Evolutionary conservation across 2,113 vertebrate species (phyloP).

Genomic region (Sebastes schlegelii): DNA sequence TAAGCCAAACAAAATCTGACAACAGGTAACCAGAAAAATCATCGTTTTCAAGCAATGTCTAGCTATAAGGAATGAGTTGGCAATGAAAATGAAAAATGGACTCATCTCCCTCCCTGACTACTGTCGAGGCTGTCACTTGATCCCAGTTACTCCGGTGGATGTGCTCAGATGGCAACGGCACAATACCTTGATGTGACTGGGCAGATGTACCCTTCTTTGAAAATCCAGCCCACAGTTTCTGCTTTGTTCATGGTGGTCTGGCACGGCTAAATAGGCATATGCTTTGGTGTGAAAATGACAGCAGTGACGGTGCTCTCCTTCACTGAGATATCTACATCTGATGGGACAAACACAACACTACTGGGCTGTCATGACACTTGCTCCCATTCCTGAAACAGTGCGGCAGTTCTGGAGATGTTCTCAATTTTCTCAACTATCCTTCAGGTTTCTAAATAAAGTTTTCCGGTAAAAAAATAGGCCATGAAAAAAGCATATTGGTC

Average conservation of each 20-base stretch:
- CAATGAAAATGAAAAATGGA: slow-evolving; percentile 3
- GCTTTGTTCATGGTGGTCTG: background rate
- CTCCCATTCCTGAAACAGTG: background rate
- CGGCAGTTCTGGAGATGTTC: background rate
- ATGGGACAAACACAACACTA: background rate
- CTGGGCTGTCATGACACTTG: background rate
- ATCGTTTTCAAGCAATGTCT: background rate
- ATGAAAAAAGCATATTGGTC: background rate
- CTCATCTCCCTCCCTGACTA: background rate
- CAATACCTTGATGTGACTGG: background rate
- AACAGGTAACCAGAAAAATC: background rate
- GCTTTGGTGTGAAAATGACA: background rate
- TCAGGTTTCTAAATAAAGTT: background rate
- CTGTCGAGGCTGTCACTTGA: slow-evolving; percentile 19
- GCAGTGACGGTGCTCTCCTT: background rate
- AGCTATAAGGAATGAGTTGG: background rate
- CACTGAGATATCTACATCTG: background rate
- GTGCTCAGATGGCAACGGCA: background rate
- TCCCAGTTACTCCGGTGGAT: background rate
- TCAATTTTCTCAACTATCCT: background rate
- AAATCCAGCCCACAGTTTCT: background rate
- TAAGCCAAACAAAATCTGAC: background rate
- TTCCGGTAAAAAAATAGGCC: background rate
- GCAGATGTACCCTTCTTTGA: background rate
- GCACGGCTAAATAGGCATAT: background rate